Conservation (phyloP, 2,113 vertebrate species). For the Pandion haliaetus region DNA sequence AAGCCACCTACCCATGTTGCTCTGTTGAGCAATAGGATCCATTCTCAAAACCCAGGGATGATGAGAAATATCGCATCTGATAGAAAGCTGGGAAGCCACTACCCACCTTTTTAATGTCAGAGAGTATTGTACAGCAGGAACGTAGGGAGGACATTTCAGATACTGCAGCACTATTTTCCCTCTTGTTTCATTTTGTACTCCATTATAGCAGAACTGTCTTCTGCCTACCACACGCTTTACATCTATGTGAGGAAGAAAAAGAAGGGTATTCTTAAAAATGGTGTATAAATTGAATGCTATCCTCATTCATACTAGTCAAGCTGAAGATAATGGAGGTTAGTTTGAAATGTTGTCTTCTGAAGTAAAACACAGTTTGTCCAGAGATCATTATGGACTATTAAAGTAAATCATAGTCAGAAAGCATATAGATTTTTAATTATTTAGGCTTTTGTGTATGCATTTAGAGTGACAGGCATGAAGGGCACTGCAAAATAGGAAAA, state of each 20-base stretch:
- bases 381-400: not conserved
- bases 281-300: not conserved
- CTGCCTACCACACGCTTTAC: not conserved
- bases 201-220: not conserved
- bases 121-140: not conserved
- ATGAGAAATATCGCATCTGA: not conserved
- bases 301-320: not conserved
- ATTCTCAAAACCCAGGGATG: not conserved
- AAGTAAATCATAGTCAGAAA: not conserved
- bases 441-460: not conserved
- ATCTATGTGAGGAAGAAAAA: not conserved
- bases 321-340: not conserved
- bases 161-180: not conserved
- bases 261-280: not conserved
- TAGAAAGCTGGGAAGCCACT: not conserved
- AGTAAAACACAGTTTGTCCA: not conserved
- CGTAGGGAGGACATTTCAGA: not conserved
- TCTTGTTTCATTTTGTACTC: not conserved
- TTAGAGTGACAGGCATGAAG: not conserved
- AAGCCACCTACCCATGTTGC: not conserved
- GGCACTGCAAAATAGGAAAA: not conserved
- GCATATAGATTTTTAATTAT: not conserved
- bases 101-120: not conserved
- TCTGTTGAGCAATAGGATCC: not conserved
- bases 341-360: not conserved